Conservation (phyloP, 2,888 invertebrate genomes). For the Trisateles emortualis region DNA sequence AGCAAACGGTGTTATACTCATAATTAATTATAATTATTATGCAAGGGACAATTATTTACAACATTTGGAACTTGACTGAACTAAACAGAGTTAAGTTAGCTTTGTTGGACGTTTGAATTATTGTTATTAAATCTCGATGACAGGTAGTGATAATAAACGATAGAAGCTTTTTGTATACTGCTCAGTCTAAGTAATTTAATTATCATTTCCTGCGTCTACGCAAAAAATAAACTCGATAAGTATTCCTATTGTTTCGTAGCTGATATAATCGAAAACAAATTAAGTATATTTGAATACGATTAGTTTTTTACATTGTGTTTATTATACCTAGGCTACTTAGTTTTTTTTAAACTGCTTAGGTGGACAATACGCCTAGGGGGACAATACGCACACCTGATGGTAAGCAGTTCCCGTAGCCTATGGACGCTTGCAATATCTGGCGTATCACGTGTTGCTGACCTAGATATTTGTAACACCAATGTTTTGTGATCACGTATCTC, state of each 20-base stretch:
- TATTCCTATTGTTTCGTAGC: not conserved
- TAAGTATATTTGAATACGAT: not conserved
- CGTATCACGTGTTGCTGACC: no score
- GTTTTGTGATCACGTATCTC: no score
- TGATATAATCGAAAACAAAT: not conserved
- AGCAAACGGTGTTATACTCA: constrained; percentile 21
- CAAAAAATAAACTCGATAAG: not conserved
- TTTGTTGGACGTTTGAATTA: constrained; percentile 2
- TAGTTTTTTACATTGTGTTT: no score
- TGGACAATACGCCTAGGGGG: no score
- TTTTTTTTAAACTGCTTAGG: no score
- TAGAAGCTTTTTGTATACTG: not conserved
- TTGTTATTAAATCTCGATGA: constrained; percentile 3
- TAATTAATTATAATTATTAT: constrained; percentile 26
- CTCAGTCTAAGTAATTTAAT: not conserved
- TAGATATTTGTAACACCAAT: no score
- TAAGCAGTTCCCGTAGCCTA: no score
- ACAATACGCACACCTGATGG: no score
- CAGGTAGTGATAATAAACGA: not conserved
- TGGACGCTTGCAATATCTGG: no score
- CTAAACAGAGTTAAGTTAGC: not conserved
- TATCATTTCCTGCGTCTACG: not conserved
- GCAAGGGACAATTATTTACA: constrained; percentile 28
- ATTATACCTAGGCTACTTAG: no score
- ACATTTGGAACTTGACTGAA: constrained; percentile 15